Evolutionary conservation across 2,888 invertebrate species (phyloP), one percentile per base, ranked within the genome.

Genomic region (Micoletzkya japonica): DNA sequence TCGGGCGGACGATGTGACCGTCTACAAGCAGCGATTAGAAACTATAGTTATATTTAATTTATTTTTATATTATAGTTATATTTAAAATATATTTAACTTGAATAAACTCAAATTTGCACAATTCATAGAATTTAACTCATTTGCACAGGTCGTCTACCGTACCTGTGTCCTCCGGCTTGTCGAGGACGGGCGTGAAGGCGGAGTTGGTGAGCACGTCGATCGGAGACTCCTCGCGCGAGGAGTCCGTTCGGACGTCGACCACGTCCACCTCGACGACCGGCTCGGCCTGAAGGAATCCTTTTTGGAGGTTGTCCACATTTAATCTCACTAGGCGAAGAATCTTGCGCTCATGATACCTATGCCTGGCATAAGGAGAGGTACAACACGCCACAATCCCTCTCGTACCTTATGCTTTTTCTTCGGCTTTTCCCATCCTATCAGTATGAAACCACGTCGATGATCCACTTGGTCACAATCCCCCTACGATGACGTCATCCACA

Each of bases 191-290:
- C 6, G 63, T 34, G 50, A 63, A 63, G 10, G 63, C 63, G 1
- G 63, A 63, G 14, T 49, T 63, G 32, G 10, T 49, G 49, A 63
- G 34, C 7, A 63, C 63, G 34, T 63, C 63, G 2, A 63, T 63
- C 24, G 63, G 63, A 7, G 63, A 63, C 24, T 63, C 63, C 1
- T 37, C 39, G 1, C 63, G 44, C 4, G 49, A 20, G 4, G 32
- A 2, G 14, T 49, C 17, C 6, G 26, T n/a, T 0, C 34, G 30
- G 2, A 50, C 49, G 49, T 30, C 7, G 2, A 28, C 32, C 2
- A 37, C 49, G 14, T 32, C 7, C 26, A 32, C 44, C 24, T 52
- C 52, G 7, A n/a, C n/a, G n/a, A 52, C 52, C 17, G n/a, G 6
- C 24, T 52, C 52, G n/a, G 24, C 52, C 52, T 52, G 26, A 52